Evolutionary conservation across 2,797 vertebrate species (phyloP).

Genomic region (Parambassis ranga): DNA sequence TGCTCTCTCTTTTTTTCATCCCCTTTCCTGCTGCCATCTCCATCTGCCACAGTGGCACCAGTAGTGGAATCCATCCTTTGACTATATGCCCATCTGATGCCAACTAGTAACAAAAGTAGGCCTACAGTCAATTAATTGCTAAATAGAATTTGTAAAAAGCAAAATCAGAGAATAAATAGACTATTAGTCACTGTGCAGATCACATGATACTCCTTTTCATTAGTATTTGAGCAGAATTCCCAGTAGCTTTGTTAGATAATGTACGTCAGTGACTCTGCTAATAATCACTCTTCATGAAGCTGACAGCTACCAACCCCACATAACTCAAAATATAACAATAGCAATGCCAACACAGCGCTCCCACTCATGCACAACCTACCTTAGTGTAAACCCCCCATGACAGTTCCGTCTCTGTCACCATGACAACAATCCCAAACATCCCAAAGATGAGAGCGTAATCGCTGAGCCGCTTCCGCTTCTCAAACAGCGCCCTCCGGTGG

Average conservation of each 20-base stretch:
- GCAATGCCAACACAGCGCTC: slow-evolving; percentile 41
- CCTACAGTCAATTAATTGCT: not conserved
- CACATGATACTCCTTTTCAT: slow-evolving; percentile 14
- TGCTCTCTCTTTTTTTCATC: not conserved
- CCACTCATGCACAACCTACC: slow-evolving; percentile 75
- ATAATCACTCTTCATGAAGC: slow-evolving; percentile 43
- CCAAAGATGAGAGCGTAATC: slow-evolving; percentile 96
- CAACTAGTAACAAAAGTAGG: not conserved
- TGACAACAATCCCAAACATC: slow-evolving; percentile 97
- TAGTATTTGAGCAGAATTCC: slow-evolving; percentile 23
- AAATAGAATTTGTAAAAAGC: not conserved
- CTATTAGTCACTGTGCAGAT: slow-evolving; percentile 33
- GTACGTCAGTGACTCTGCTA: slow-evolving; percentile 36
- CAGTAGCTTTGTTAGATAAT: slow-evolving; percentile 35
- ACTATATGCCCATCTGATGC: not conserved
- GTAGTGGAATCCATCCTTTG: slow-evolving; percentile 5
- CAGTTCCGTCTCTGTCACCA: slow-evolving; percentile 96
- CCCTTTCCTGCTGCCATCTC: not conserved
- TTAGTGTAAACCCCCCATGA: slow-evolving; percentile 97
- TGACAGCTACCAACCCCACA: slow-evolving; percentile 81
- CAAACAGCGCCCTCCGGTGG: slow-evolving; percentile 90
- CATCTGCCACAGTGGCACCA: slow-evolving; percentile 1
- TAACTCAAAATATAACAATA: slow-evolving; percentile 83
- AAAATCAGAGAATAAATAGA: not conserved
- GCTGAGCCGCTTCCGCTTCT: slow-evolving; percentile 93